phyloP scores from a whole-genome alignment of 2,888 invertebrate species.

The Micropterix aruncella region DNA sequence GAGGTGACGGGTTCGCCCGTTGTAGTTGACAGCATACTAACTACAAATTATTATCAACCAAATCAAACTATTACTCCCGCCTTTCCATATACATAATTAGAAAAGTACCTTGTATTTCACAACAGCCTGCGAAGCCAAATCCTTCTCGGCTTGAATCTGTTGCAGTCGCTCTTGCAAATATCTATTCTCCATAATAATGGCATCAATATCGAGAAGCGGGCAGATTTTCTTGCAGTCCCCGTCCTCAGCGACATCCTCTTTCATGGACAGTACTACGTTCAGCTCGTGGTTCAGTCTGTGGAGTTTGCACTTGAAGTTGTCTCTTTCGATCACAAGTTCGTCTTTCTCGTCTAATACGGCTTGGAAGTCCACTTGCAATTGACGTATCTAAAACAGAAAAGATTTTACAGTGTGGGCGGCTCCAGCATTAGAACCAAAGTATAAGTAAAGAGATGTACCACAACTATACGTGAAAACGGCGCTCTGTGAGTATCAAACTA shows the following conservation, averaged over 20 bases:
- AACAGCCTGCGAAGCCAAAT: slow-evolving; percentile 55
- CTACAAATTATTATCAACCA: no score
- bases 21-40: no score
- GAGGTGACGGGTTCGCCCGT: no score
- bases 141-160: slow-evolving; percentile 66
- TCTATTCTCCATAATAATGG: slow-evolving; percentile 69
- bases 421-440: no score
- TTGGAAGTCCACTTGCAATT: slow-evolving; percentile 63
- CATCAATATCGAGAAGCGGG: slow-evolving; percentile 61
- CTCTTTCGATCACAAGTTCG: slow-evolving; percentile 64
- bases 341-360: slow-evolving; percentile 74
- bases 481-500: no score
- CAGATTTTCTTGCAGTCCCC: slow-evolving; percentile 20
- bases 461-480: neutral
- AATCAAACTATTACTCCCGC: no score
- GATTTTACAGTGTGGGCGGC: no score
- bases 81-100: no score
- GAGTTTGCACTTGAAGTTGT: slow-evolving; percentile 72
- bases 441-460: neutral
- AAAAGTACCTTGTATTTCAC: slow-evolving; percentile 66
- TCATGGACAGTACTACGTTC: slow-evolving; percentile 41
- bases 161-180: slow-evolving; percentile 69
- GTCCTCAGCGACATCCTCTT: slow-evolving; percentile 21
- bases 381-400: slow-evolving; percentile 43
- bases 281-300: slow-evolving; percentile 71